phyloP scores from a whole-genome alignment of 1,140 invertebrate genomes.

The Ooceraea biroi region DNA sequence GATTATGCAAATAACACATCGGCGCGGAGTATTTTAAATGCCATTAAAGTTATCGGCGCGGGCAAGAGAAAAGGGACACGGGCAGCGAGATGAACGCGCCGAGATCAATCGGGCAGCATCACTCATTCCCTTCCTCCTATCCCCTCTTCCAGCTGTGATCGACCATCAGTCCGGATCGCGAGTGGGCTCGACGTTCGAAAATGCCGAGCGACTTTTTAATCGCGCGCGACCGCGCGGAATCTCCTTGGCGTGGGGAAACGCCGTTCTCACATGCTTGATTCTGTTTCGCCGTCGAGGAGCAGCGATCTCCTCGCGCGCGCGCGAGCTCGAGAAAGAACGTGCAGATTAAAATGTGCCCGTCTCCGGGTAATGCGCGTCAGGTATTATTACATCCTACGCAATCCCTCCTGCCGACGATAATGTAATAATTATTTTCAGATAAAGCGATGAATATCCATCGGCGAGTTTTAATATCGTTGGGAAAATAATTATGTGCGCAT shows the following conservation, averaged over 20 bases:
- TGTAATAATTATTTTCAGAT: slow-evolving; percentile 40
- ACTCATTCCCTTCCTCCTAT: neutral
- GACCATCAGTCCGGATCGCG: slow-evolving; percentile 1
- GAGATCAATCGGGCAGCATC: neutral
- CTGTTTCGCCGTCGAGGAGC: neutral
- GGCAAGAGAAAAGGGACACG: neutral
- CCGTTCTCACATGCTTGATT: neutral
- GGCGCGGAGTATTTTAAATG: slow-evolving; percentile 26
- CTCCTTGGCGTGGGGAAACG: neutral
- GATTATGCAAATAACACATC: slow-evolving; percentile 44
- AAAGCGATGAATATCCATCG: neutral
- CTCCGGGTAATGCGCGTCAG: slow-evolving; percentile 1
- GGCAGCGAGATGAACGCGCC: slow-evolving; percentile 8
- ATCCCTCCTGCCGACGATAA: neutral
- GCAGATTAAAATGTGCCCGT: neutral
- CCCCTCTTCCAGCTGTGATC: neutral
- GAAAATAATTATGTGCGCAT: slow-evolving; percentile 1
- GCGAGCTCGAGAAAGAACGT: neutral
- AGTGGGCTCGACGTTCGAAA: slow-evolving; percentile 10
- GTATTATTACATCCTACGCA: slow-evolving; percentile 4
- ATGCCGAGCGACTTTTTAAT: neutral
- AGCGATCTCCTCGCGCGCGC: too few species aligned
- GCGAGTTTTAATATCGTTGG: neutral
- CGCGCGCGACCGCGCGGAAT: neutral
- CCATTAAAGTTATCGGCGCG: slow-evolving; percentile 16